Base-by-base conservation (phyloP, 2,113 vertebrate genomes). In the Nettapus auritus region DNA sequence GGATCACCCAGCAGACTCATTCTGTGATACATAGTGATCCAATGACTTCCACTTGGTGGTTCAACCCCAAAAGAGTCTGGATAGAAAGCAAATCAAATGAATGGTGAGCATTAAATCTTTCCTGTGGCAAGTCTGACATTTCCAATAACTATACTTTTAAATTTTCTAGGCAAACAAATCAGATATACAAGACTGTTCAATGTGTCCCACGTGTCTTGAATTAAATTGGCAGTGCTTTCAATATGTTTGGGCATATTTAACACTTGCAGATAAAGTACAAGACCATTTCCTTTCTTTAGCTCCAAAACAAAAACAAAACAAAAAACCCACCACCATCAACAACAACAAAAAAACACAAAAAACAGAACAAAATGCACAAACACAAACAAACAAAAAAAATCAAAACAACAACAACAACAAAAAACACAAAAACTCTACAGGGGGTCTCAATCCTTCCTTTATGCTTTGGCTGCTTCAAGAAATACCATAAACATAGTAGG, bases 341-440 rank as follows among this genome's bases (percentile, higher is more conserved):
- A 48, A 22, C 10, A 48, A 11, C 46, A 46, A 20, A 6, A 68
- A 23, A 33, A 19, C 2, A 38, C 23, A 64, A 36, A 38, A 25
- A 3, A 10, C 2, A 28, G 25, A 16, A 31, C 21, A 36, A 59
- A 76, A 15, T 48, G 46, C 48, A 50, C 48, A 23, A 8, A 50
- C 48, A 13, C 31, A 34, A 59, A 12, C 6, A 26, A 38, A 38
- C 8, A 40, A 40, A 40, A 13, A 53, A 53, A 53, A 50, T 23
- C 5, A 53, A 25, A 53, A 50, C 50, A 53, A 52, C 21, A 50
- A 50, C 12, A 29, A 80, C 8, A 34, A 17, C 46, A 70, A 33
- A 3, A 48, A 10, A 11, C 2, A 12, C 2, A 3, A 11, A 62
- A 67, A 20, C 1, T 31, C 15, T 33, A 67, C 6, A 44, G 10